Evolutionary conservation across 2,888 invertebrate species (phyloP).

Genomic region (Julus scandinavius): DNA sequence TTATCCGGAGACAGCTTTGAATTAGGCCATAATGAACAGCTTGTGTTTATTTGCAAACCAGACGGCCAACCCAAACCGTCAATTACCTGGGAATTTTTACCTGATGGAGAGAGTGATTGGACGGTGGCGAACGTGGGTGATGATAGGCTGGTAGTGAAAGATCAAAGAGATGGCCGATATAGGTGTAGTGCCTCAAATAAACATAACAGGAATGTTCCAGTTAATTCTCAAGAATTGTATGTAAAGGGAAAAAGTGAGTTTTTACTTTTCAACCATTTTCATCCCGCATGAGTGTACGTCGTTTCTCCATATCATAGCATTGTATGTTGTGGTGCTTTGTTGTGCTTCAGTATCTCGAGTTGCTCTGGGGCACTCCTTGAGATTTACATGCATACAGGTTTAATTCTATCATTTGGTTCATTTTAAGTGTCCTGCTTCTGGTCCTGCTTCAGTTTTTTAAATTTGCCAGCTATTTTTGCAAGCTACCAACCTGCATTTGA

Average conservation of each 20-base stretch:
- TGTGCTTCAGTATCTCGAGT: slow-evolving; percentile 43
- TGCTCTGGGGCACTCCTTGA: slow-evolving; percentile 7
- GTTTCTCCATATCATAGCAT: slow-evolving; percentile 23
- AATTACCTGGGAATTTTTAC: neutral
- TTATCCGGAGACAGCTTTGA: neutral
- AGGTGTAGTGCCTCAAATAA: slow-evolving; percentile 9
- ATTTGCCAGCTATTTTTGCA: too few species aligned
- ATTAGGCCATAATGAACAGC: slow-evolving; percentile 17
- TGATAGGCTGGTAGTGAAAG: neutral
- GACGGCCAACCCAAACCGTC: neutral
- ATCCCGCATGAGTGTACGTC: neutral
- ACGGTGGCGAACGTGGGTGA: neutral
- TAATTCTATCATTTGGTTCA: neutral
- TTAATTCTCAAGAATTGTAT: neutral
- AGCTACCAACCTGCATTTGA: too few species aligned
- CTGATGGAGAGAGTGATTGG: neutral
- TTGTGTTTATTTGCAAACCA: neutral
- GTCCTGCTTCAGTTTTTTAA: too few species aligned
- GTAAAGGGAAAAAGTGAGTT: slow-evolving; percentile 46
- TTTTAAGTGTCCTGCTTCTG: slow-evolving; percentile 35
- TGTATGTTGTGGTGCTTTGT: slow-evolving; percentile 46
- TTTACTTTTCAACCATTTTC: slow-evolving; percentile 42
- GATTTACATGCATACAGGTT: neutral
- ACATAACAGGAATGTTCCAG: neutral
- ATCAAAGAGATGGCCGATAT: slow-evolving; percentile 7